Conservation (phyloP, 2,113 vertebrate species). For the Aplodontia rufa region DNA sequence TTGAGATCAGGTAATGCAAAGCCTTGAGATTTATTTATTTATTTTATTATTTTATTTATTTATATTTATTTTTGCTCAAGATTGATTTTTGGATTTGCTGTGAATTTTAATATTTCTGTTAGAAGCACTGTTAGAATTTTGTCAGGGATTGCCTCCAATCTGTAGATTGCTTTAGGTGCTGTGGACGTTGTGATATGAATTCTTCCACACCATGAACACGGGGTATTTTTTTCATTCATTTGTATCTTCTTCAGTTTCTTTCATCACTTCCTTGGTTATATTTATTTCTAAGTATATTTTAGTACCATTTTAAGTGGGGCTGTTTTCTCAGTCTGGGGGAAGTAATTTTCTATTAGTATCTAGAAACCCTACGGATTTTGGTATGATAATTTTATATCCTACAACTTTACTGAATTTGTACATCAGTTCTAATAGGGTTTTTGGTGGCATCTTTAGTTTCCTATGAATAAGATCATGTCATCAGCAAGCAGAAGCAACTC, state of each 20-base stretch:
- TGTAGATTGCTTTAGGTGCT: background rate
- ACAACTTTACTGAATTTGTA: background rate
- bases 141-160: background rate
- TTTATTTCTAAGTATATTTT: background rate
- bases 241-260: background rate
- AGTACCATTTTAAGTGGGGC: background rate
- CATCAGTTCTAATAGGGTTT: background rate
- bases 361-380: background rate
- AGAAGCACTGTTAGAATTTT: background rate
- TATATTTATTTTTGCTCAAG: background rate
- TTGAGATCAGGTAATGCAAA: background rate
- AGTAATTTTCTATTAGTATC: background rate
- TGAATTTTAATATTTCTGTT: background rate
- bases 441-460: background rate
- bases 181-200: background rate
- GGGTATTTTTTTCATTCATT: background rate
- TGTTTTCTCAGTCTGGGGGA: background rate
- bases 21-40: background rate
- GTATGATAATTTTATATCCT: background rate
- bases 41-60: too few species aligned
- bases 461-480: background rate
- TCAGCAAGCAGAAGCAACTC: background rate
- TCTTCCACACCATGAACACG: background rate
- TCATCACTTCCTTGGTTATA: background rate
- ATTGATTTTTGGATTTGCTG: background rate